Evolutionary conservation across 1,140 invertebrate species (phyloP), one percentile per base, ranked within the genome.

Genomic region (Drosophila persimilis): DNA sequence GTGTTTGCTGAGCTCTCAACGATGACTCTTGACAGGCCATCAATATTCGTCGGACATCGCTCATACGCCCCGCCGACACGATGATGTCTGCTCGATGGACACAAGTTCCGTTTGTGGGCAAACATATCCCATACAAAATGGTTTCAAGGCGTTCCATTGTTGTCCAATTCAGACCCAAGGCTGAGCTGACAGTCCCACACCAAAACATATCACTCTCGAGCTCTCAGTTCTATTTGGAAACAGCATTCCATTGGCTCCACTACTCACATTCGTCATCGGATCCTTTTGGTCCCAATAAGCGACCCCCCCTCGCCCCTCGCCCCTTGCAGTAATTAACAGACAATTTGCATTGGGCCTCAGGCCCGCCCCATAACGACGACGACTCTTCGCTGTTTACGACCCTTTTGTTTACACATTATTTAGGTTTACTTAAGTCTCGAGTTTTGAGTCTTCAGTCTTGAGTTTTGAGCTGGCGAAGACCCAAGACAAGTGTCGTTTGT

Each of bases 11-110:
- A 55, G 41, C 75, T 71, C 72, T 77, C 57, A 29, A 59, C 72
- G 54, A 62, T 58, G 59, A 64, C 59, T 70, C 73, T 53, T 83
- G 79, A 78, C 79, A 74, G 74, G 45, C 74, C 80, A 84, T 80
- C 80, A 75, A 83, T 85, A 66, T 46, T 46, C 48, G 26, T 47
- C 44, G 55, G 41, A 29, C 63, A 75, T 63, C 54, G 45, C 72
- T 64, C 80, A 80, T 61, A 60, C 69, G 59, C 39, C 44, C 63
- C 56, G 69, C 52, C 51, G 69, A 53, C 69, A 59, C 2, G 65
- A 51, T 41, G 65, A 39, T 47, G 60, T 71, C 24, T 44, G 43
- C 31, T 50, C 31, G 51, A 41, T 52, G 48, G 39, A 50, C 70
- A 54, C 57, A 44, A 69, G 46, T 67, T 47, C 43, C 51, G 43